Evolutionary conservation across 2,888 invertebrate species (phyloP).

Genomic region (Pseudanteris insignis): DNA sequence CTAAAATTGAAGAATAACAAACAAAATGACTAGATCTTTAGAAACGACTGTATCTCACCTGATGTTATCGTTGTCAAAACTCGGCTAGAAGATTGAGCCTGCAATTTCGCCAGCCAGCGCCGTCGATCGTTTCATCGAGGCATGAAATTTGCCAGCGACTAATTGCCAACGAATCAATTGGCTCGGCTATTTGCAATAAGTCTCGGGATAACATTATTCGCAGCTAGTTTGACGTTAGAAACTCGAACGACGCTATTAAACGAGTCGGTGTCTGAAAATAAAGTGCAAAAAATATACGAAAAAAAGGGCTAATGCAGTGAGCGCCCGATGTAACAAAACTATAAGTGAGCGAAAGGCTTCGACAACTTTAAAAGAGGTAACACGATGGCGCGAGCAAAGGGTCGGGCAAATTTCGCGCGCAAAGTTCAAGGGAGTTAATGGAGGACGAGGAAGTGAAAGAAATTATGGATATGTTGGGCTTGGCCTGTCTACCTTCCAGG

Average conservation of each 20-base stretch:
- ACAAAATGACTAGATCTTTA: background rate
- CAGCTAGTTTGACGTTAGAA: slow-evolving; percentile 8
- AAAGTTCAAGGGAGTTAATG: too few relatives aligned
- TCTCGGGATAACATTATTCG: slow-evolving; percentile 4
- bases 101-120: slow-evolving; percentile 20
- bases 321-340: too few relatives aligned
- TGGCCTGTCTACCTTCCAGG: too few relatives aligned
- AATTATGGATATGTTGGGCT: too few relatives aligned
- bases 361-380: too few relatives aligned
- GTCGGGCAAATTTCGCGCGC: too few relatives aligned
- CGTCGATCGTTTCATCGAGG: slow-evolving; percentile 6
- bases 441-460: too few relatives aligned
- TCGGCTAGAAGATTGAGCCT: slow-evolving; percentile 14
- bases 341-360: too few relatives aligned
- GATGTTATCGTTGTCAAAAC: slow-evolving; percentile 15
- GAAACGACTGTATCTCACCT: slow-evolving; percentile 7
- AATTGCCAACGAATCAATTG: slow-evolving; percentile 29
- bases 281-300: too few relatives aligned
- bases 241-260: background rate
- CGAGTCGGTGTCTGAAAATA: slow-evolving; percentile 1
- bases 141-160: slow-evolving; percentile 7
- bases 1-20: slow-evolving; percentile 1
- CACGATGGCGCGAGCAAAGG: too few relatives aligned
- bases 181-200: slow-evolving; percentile 6
- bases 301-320: too few relatives aligned